These are phyloP conservation scores for Hippocampus comes DNA, from an alignment of 2,113 vertebrate species.

Conservation along the genomic window DNA sequence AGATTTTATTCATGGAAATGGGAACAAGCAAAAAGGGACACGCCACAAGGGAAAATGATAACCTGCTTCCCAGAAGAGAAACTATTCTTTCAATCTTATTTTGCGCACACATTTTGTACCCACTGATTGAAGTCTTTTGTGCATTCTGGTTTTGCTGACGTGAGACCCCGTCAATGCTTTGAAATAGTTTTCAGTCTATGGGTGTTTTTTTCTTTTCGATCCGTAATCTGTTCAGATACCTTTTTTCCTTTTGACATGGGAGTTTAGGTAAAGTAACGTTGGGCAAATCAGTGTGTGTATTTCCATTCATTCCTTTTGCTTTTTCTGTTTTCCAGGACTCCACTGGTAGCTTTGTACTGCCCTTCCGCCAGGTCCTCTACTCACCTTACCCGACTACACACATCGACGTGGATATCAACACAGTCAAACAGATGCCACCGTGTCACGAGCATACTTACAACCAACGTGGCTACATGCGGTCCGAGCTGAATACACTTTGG, in stretches of 20 bases:
- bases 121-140: background rate
- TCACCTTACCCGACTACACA: conserved; percentile 93
- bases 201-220: background rate
- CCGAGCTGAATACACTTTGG: conserved; percentile 86
- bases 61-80: background rate
- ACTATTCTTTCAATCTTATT: conserved; percentile 3
- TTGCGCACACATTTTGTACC: background rate
- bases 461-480: conserved; percentile 90
- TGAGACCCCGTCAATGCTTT: background rate
- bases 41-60: background rate
- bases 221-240: background rate
- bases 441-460: conserved; percentile 95
- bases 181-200: background rate
- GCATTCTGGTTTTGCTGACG: background rate
- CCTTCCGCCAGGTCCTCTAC: conserved; percentile 95
- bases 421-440: conserved; percentile 96
- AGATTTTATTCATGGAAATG: background rate
- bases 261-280: background rate
- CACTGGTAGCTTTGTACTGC: conserved; percentile 92
- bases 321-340: conserved; percentile 77
- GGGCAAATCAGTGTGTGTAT: background rate
- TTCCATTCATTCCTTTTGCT: background rate
- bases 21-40: background rate
- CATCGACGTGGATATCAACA: conserved; percentile 95
- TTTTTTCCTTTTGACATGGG: background rate